Percentiles rank a stretch among this genome's conserved stretches.
phyloP scores from a whole-genome alignment of 2,797 vertebrate species.

The Buphagus erythrorhynchus region DNA sequence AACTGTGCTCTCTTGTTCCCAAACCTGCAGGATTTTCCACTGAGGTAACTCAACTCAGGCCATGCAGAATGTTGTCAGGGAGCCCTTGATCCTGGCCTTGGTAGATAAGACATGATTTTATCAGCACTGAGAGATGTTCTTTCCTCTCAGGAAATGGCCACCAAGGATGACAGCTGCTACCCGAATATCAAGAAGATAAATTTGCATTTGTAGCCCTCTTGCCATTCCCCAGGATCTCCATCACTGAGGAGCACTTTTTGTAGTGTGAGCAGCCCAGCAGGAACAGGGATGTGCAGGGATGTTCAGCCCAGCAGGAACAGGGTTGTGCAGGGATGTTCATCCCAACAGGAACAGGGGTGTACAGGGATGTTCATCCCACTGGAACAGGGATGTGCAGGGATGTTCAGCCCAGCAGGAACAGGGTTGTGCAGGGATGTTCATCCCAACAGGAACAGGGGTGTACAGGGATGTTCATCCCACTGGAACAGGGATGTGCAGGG shows the following conservation, averaged over 20 bases:
- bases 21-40: not conserved
- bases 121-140: conserved; percentile 7
- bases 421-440: no score
- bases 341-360: not conserved
- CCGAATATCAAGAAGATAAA: not conserved
- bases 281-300: not conserved
- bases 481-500: not conserved
- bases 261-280: rapidly evolving
- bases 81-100: not conserved
- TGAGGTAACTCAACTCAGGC: not conserved
- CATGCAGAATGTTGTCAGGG: not conserved
- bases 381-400: no score
- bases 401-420: no score
- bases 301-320: not conserved
- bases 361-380: no score
- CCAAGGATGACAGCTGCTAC: not conserved
- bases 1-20: not conserved
- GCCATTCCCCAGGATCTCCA: not conserved
- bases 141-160: conserved; percentile 25
- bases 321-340: not conserved
- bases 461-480: not conserved
- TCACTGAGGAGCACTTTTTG: not conserved
- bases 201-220: not conserved
- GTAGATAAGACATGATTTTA: not conserved
- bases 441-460: no score